phyloP scores from a whole-genome alignment of 2,797 vertebrate genomes.

The Phrynocephalus vlangalii region DNA sequence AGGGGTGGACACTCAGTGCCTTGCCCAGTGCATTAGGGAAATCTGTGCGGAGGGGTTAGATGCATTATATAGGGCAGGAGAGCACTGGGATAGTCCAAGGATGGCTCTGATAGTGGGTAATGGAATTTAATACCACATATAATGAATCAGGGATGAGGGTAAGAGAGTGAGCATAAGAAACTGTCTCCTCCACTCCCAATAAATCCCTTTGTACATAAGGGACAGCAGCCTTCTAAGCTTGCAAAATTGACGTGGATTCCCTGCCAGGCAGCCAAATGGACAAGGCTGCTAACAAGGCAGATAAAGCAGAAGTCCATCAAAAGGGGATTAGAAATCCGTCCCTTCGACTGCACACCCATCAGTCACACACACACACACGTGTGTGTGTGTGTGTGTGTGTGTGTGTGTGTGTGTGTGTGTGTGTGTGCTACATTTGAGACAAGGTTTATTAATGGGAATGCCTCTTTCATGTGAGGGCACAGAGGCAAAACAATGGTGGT shows the following conservation, averaged over 20 bases:
- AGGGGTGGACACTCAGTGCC: not conserved
- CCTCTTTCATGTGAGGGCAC: not conserved
- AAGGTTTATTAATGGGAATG: not conserved
- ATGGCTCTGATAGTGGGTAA: conserved; percentile 19
- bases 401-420: too few relatives aligned
- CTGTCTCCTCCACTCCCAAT: conserved; percentile 18
- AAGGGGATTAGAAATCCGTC: conserved; percentile 65
- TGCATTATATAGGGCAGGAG: conserved; percentile 54
- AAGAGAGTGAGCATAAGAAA: conserved; percentile 6
- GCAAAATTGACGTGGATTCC: conserved; percentile 57
- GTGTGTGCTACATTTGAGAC: not conserved
- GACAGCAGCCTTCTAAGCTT: conserved; percentile 54
- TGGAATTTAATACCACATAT: conserved; percentile 55
- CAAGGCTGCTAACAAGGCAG: conserved; percentile 48
- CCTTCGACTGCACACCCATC: conserved; percentile 28
- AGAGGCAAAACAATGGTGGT: not conserved
- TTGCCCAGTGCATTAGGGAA: conserved; percentile 27
- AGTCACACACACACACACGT: not conserved
- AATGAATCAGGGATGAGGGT: conserved; percentile 10
- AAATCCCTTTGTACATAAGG: conserved; percentile 77
- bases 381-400: too few relatives aligned
- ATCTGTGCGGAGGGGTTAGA: not conserved
- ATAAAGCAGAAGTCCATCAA: conserved; percentile 57
- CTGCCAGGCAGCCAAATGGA: conserved; percentile 62
- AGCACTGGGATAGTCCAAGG: not conserved